Percentiles rank a stretch among this genome's conserved stretches.
phyloP scores from a whole-genome alignment of 2,113 vertebrate genomes.

The Oryzias woworae region DNA sequence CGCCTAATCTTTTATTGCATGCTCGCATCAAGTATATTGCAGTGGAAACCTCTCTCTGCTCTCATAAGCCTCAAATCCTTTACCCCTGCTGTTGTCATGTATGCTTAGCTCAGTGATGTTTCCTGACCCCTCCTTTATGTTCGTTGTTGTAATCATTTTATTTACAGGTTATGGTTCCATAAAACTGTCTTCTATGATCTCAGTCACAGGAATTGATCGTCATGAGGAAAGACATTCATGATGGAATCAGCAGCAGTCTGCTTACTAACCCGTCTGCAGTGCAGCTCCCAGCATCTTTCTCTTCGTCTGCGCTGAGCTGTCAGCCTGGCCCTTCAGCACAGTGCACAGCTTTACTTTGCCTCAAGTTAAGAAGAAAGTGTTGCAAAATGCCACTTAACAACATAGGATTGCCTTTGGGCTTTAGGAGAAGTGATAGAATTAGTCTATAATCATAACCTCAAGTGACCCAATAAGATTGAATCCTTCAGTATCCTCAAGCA shows the following conservation, averaged over 20 bases:
- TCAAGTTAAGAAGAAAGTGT: slow-evolving; percentile 51
- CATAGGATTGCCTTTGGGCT: slow-evolving; percentile 39
- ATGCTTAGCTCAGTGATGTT: slow-evolving; percentile 43
- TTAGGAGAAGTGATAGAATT: slow-evolving; percentile 54
- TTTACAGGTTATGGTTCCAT: slow-evolving; percentile 60
- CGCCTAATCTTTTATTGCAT: slow-evolving; percentile 57
- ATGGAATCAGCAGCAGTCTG: slow-evolving; percentile 34
- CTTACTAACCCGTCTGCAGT: slow-evolving; percentile 49
- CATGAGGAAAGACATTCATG: slow-evolving; percentile 40
- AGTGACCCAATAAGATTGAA: slow-evolving; percentile 17
- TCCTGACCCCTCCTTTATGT: slow-evolving; percentile 43
- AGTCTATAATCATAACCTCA: slow-evolving; percentile 38
- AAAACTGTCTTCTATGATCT: slow-evolving; percentile 53
- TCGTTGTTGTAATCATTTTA: slow-evolving; percentile 57
- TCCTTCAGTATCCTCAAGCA: slow-evolving; percentile 1
- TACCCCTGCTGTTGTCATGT: slow-evolving; percentile 60
- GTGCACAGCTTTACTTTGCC: slow-evolving; percentile 29
- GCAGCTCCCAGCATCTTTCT: slow-evolving; percentile 30
- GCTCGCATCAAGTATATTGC: slow-evolving; percentile 58
- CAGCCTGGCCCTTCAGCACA: slow-evolving; percentile 8
- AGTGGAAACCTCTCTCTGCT: slow-evolving; percentile 48
- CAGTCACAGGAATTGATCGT: slow-evolving; percentile 39
- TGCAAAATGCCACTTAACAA: slow-evolving; percentile 40
- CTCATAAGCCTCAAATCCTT: slow-evolving; percentile 62
- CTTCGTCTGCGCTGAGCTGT: slow-evolving; percentile 22